Evolutionary conservation across 2,113 vertebrate species (phyloP), one percentile per base, ranked within the genome.

Genomic region (Nansenia antarctica): DNA sequence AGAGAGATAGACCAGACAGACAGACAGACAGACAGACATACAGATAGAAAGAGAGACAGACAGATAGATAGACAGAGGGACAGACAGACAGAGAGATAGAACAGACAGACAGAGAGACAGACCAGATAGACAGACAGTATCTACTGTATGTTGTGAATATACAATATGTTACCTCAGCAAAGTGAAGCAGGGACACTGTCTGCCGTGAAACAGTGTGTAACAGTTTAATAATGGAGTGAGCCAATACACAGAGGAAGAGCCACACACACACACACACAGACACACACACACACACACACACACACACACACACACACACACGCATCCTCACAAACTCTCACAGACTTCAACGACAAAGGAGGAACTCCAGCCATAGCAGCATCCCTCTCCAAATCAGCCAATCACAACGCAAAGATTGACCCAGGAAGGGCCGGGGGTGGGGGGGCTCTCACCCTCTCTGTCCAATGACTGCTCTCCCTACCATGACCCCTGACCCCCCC

Each of bases 121-220:
- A 62, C 34, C 37, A 3, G 45, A 49, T 14, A 69, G 52, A 61
- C 47, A 54, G 30, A 76, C 58, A 47, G 52, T 22, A 9, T 9
- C 52, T 52, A 42, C 45, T 53, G 60, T 67, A 31, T 34, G 24
- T 32, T 32, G 35, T 59, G 54, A 72, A 76, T 74, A 80, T 70
- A 70, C 63, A 79, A 70, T 54, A 42, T 49, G 55, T 68, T 74
- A 87, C 79, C 81, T 86, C 76, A 86, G 76, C 70, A 58, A 34
- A 67, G 72, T 37, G 62, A 39, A 47, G 73, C 60, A 79, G 75
- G 66, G 73, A 77, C 32, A 27, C n/a, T n/a, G n/a, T n/a, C n/a
- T 26, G 58, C 59, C 29, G 47, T 75, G 22, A 39, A 14, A 61
- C 42, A 22, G 30, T 66, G 65, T 76, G 57, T 58, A 81, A 82